Base-by-base conservation (phyloP, 1,140 invertebrate genomes). In the Laupala kohalensis region DNA sequence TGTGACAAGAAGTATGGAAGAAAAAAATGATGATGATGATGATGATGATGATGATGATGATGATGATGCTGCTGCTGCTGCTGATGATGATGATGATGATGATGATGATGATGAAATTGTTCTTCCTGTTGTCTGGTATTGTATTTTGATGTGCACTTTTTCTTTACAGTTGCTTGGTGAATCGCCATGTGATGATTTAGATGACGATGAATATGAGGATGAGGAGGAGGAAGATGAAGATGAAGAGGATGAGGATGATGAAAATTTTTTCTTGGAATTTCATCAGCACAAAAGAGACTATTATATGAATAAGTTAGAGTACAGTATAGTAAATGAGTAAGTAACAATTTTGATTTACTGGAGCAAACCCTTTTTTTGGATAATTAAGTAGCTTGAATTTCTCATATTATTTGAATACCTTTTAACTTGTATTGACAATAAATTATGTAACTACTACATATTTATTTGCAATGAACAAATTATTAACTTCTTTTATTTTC, bases 241-340 rank as follows among this genome's bases (percentile, higher is more conserved):
- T 24, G 78, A 81, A 27, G 76, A 76, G 71, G 76, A 77, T 30
- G 83, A 84, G 74, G 85, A 88, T 72, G 83, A 85, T 28, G 84
- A 87, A 64, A 78, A 81, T 72, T 84, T 88, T 69, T 80, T 83
- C 69, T 82, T 85, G 74, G 94, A 96, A 82, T 98, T 98, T 81
- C 80, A 84, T 73, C 86, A 92, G 72, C 91, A 95, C 77, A 97
- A 98, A 80, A 86, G 86, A 72, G 88, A 95, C 80, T 98, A 97
- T 83, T 98, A 98, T 79, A 91, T 90, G 80, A 91, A 89, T 71
- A 98, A 98, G 80, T 82, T 97, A 77, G 89, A 93, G 73, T 91
- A 90, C 78, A 83, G 85, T 65, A 85, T 89, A 78, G 88, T 93
- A 37, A 89, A 71, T 37, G 23, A 69, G 64, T 75, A 72, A 70